phyloP scores from a whole-genome alignment of 2,888 invertebrate genomes.

The Leucophenga maculata region DNA sequence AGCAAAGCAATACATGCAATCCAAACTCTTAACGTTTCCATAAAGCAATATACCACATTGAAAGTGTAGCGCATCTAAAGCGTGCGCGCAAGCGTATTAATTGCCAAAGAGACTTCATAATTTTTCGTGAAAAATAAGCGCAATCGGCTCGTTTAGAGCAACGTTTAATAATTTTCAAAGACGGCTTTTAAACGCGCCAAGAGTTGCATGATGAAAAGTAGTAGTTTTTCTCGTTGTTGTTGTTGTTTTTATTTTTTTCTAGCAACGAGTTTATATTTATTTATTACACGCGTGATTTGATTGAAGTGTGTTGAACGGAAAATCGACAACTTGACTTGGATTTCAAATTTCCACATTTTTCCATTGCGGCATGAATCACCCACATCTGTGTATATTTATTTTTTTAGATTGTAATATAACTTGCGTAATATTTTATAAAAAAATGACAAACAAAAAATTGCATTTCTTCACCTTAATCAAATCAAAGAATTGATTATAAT shows the following conservation, averaged over 20 bases:
- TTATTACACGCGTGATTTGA: constrained; percentile 62
- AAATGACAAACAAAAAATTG: not conserved
- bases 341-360: not conserved
- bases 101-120: constrained; percentile 63
- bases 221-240: not conserved
- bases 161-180: constrained; percentile 32
- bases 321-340: constrained; percentile 57
- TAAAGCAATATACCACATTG: no score
- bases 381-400: no score
- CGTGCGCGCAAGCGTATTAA: constrained; percentile 56
- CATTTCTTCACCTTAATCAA: not conserved
- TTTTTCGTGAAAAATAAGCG: constrained; percentile 64
- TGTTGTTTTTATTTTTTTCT: constrained; percentile 34
- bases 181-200: not conserved
- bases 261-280: constrained; percentile 41
- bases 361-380: constrained; percentile 19
- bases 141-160: constrained; percentile 48
- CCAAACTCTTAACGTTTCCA: not conserved
- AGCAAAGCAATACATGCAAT: no score
- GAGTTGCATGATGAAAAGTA: constrained; percentile 23
- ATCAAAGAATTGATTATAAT: constrained; percentile 5
- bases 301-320: constrained; percentile 61
- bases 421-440: not conserved
- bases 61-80: constrained; percentile 20
- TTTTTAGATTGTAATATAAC: no score